phyloP scores from a whole-genome alignment of 2,797 vertebrate genomes.

The Lindbergichthys nudifrons region DNA sequence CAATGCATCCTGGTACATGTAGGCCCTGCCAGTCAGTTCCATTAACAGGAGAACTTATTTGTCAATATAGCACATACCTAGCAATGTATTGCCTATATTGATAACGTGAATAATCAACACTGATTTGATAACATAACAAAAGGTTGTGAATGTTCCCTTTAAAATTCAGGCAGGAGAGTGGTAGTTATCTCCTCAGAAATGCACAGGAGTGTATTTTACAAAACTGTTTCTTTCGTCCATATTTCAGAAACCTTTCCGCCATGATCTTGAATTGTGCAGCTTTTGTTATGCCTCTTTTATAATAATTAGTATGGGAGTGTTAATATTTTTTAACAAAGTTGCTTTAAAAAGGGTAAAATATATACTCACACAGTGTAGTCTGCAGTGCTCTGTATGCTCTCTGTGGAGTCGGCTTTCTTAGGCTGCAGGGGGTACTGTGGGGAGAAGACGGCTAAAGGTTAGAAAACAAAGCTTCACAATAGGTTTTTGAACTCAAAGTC shows the following conservation, averaged over 20 bases:
- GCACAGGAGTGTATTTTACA: too few species aligned
- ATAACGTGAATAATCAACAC: too few species aligned
- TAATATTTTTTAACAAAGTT: background rate
- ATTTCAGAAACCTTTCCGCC: background rate
- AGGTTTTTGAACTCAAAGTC: background rate
- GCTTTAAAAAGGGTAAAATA: background rate
- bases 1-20: too few species aligned
- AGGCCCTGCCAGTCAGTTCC: too few species aligned
- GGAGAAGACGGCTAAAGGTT: slow-evolving; percentile 3
- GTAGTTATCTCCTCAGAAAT: too few species aligned
- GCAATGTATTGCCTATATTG: too few species aligned
- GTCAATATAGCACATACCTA: too few species aligned
- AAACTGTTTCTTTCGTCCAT: background rate
- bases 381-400: slow-evolving; percentile 45
- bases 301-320: background rate
- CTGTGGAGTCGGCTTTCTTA: slow-evolving; percentile 42
- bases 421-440: slow-evolving; percentile 54
- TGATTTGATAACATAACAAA: too few species aligned
- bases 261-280: background rate
- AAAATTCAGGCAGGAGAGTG: too few species aligned
- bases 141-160: too few species aligned
- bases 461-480: background rate
- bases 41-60: too few species aligned
- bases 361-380: slow-evolving; percentile 61
- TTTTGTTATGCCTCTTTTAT: background rate